These are phyloP conservation scores for Hermatobates lingyangjiaoensis DNA, from an alignment of 1,140 invertebrate species.

Conservation along the genomic window DNA sequence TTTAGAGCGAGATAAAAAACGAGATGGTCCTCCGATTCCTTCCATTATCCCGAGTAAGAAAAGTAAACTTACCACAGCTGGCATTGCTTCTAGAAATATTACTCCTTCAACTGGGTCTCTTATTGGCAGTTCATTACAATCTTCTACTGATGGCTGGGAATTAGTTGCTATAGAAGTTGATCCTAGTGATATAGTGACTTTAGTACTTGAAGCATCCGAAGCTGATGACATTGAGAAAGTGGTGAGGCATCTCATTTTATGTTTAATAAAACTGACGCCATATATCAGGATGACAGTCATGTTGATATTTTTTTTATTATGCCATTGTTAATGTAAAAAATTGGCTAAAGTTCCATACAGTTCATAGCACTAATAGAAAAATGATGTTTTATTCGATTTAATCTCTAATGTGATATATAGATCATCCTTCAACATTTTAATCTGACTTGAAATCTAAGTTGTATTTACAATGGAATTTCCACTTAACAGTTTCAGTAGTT, in stretches of 20 bases:
- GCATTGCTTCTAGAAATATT: constrained; percentile 18
- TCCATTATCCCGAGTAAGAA: constrained; percentile 26
- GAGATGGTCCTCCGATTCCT: constrained; percentile 28
- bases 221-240: constrained; percentile 40
- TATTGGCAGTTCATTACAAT: neutral
- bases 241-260: constrained; percentile 22
- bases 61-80: constrained; percentile 22
- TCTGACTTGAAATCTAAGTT: too few species aligned
- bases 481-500: too few species aligned
- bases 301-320: too few species aligned
- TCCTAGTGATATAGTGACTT: constrained; percentile 33
- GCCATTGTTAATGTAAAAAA: too few species aligned
- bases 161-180: constrained; percentile 35
- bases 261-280: neutral
- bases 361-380: too few species aligned
- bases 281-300: too few species aligned
- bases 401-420: too few species aligned
- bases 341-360: too few species aligned
- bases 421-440: too few species aligned
- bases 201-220: constrained; percentile 33
- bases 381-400: too few species aligned
- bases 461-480: too few species aligned
- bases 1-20: constrained; percentile 28
- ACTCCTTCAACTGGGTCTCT: constrained; percentile 22
- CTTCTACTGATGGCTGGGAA: constrained; percentile 33